Percentiles rank a stretch among this genome's conserved stretches.
phyloP scores from a whole-genome alignment of 2,797 vertebrate genomes.

The Parauchenoglanis ngamensis region DNA sequence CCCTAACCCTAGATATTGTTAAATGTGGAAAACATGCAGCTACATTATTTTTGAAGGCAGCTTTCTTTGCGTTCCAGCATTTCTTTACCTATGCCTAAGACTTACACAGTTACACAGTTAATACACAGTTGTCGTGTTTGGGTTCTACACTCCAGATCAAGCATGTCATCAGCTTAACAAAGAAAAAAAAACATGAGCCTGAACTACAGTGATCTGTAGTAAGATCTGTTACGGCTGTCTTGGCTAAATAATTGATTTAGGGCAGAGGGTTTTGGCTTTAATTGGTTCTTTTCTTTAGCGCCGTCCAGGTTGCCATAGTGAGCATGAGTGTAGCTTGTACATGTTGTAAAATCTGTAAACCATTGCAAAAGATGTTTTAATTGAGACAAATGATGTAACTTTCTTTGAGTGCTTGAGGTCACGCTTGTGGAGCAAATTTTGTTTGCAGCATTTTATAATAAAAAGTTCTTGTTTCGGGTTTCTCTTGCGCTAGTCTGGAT shows the following conservation, averaged over 20 bases:
- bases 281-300: conserved; percentile 17
- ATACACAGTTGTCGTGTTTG: neutral
- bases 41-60: neutral
- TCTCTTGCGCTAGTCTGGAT: neutral
- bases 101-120: neutral
- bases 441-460: neutral
- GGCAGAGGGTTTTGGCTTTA: neutral
- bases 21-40: no score
- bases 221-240: neutral
- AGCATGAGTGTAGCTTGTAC: neutral
- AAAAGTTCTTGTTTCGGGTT: neutral
- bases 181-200: conserved; percentile 11
- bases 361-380: conserved; percentile 1
- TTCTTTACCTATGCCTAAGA: neutral
- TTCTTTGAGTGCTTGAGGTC: conserved; percentile 1
- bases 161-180: neutral
- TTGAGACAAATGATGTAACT: conserved; percentile 4
- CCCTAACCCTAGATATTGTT: no score
- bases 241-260: conserved; percentile 24
- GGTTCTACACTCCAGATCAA: neutral
- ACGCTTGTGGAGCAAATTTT: conserved; percentile 1
- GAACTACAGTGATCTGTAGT: neutral
- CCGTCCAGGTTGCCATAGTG: conserved; percentile 20
- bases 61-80: neutral
- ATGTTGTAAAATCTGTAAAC: conserved; percentile 17